Evolutionary conservation across 2,888 invertebrate species (phyloP).

Genomic region (Drosophila meridionalis): DNA sequence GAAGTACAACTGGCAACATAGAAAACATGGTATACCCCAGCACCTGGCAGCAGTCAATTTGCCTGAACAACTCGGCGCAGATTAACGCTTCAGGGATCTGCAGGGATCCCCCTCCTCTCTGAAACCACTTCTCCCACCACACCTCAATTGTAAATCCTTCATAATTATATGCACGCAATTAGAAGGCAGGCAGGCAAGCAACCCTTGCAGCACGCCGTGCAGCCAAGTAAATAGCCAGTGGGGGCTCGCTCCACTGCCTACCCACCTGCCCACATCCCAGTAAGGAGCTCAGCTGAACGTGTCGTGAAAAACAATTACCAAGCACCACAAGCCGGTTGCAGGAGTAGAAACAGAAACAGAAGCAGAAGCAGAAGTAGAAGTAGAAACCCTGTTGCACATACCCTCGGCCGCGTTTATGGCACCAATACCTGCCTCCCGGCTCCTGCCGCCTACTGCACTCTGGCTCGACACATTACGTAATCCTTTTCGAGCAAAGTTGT

Average conservation of each 20-base stretch:
- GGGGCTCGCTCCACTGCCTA: background rate
- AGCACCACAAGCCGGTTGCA: slow-evolving; percentile 31
- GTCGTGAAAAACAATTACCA: slow-evolving; percentile 67
- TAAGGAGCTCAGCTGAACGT: slow-evolving; percentile 29
- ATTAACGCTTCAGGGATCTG: slow-evolving; percentile 54
- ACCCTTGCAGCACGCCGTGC: slow-evolving; percentile 22
- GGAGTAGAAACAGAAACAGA: slow-evolving; percentile 9
- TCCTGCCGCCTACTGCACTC: background rate
- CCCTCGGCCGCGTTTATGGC: slow-evolving; percentile 16
- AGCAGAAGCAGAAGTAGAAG: background rate
- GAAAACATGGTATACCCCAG: slow-evolving; percentile 9
- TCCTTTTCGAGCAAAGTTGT: slow-evolving; percentile 59
- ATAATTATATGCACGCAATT: slow-evolving; percentile 65
- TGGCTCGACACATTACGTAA: slow-evolving; percentile 49
- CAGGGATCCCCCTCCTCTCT: background rate
- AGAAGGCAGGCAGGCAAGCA: slow-evolving; percentile 23
- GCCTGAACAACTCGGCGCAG: slow-evolving; percentile 54
- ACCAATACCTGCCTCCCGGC: background rate
- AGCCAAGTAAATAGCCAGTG: slow-evolving; percentile 38
- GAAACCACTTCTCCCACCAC: background rate
- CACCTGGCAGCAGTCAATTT: slow-evolving; percentile 57
- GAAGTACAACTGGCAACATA: slow-evolving; percentile 10
- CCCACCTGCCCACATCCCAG: background rate
- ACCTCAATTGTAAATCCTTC: slow-evolving; percentile 16
- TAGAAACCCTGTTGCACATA: slow-evolving; percentile 13